Evolutionary conservation across 2,888 invertebrate species (phyloP).

Genomic region (Oxyscelio sp.): DNA sequence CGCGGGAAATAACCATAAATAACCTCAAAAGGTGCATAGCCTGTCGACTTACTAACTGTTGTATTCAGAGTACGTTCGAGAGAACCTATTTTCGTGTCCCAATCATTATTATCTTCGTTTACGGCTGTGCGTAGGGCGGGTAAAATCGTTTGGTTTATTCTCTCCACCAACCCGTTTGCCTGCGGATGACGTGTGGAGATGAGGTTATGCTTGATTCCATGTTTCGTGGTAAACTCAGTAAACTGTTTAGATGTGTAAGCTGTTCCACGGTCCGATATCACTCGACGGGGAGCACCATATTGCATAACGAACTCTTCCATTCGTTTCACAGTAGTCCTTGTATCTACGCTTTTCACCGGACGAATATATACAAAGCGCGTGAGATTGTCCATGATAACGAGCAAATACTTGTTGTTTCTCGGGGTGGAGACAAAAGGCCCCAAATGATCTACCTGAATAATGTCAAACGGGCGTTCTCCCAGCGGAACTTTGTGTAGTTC

Average conservation of each 20-base stretch:
- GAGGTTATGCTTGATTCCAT: not conserved
- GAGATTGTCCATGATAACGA: not conserved
- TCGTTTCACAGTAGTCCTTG: not conserved
- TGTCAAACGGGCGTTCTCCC: not conserved
- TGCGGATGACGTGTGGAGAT: not conserved
- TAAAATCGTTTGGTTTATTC: not conserved
- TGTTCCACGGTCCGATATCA: not conserved
- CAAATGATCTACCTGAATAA: not conserved
- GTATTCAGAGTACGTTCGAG: not conserved
- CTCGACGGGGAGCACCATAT: not conserved
- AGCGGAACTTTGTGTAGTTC: not conserved
- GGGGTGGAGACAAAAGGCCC: not conserved
- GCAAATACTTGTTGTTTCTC: not conserved
- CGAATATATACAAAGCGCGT: no score
- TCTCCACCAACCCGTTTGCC: not conserved
- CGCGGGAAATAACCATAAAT: constrained; percentile 20
- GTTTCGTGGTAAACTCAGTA: not conserved
- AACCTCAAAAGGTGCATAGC: constrained; percentile 17
- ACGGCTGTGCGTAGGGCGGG: not conserved
- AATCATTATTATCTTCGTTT: not conserved
- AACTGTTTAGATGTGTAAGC: not conserved
- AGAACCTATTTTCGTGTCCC: not conserved
- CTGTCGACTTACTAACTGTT: constrained; percentile 15
- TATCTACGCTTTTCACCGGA: not conserved
- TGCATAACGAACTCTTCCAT: not conserved